Evolutionary conservation across 2,113 vertebrate species (phyloP), one percentile per base, ranked within the genome.

Genomic region (Smithornis capensis): DNA sequence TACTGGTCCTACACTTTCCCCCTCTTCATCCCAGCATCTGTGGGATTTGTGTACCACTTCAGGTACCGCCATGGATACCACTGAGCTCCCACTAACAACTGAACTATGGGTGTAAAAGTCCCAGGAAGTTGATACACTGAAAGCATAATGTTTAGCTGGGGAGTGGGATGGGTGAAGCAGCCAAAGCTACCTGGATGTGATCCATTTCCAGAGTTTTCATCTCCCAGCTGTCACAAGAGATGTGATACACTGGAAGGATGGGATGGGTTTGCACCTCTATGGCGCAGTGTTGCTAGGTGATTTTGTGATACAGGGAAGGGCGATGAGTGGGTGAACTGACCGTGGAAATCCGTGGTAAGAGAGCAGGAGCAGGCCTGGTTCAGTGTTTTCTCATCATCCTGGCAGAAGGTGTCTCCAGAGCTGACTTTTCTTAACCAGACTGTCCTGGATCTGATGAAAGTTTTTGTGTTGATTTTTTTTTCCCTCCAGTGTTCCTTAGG

Each of bases 181-280:
- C 67, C 75, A 74, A 3, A 1, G 14, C 59, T 69, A 49, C 53
- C 87, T 89, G 49, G 47, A 83, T 75, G 87, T 95, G 97, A 95
- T 95, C 96, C 10, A 3, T 87, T 95, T 93, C 90, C 3, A 4
- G 90, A 85, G 87, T 88, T 84, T 94, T 96, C 95, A 92, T 96
- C 92, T 98, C 94, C 97, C 97, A 96, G 95, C 96, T 97, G 97
- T 94, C 83, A 42, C 95, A 86, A 90, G 95, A 96, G 97, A 92
- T 70, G 78, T 28, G 79, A 88, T 96, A 83, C 82, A 29, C 67
- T 17, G 19, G 90, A 89, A 95, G 90, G 94, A 64, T 56, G 93
- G 96, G 97, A 84, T 97, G 96, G 95, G 37, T 88, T 95, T 85
- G 92, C 87, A 91, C 96, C 95, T 96, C 33, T 28, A 1, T 74